Percentiles rank a stretch among this genome's conserved stretches.
Conservation (phyloP, 2,888 invertebrate species). For the Doris montereyensis region DNA sequence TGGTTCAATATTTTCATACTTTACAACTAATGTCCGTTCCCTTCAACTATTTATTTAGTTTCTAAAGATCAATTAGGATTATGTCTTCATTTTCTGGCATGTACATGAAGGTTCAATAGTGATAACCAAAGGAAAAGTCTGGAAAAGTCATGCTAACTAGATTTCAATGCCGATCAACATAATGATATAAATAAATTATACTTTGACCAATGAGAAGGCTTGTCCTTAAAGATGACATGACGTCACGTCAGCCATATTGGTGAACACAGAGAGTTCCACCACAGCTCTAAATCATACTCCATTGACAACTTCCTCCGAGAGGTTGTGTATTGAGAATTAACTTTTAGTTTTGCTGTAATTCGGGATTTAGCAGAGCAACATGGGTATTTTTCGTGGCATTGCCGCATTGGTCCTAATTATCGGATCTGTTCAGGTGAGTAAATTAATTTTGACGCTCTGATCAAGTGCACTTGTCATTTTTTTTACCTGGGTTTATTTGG, state of each 20-base stretch:
- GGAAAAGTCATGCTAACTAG: too few relatives aligned
- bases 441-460: not conserved
- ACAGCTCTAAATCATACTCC: too few relatives aligned
- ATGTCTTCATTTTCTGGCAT: too few relatives aligned
- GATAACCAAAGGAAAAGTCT: too few relatives aligned
- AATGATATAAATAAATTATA: slow-evolving; percentile 9
- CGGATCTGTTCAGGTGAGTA: slow-evolving; percentile 32
- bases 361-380: slow-evolving; percentile 25
- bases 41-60: too few relatives aligned
- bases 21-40: too few relatives aligned
- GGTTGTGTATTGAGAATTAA: too few relatives aligned
- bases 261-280: not conserved
- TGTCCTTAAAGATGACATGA: slow-evolving; percentile 25
- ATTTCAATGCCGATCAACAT: slow-evolving; percentile 25
- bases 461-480: not conserved
- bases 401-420: slow-evolving; percentile 28
- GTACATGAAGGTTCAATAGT: too few relatives aligned
- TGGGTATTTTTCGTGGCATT: slow-evolving; percentile 23
- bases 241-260: slow-evolving; percentile 41
- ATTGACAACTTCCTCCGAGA: too few relatives aligned
- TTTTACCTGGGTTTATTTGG: not conserved
- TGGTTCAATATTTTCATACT: too few relatives aligned
- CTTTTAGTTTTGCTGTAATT: not conserved
- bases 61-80: too few relatives aligned
- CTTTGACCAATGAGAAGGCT: slow-evolving; percentile 13